A percentile compares a stretch with the other conserved stretches of the same genome.
Conservation (phyloP, 2,113 vertebrate species). For the Zapus hudsonius region DNA sequence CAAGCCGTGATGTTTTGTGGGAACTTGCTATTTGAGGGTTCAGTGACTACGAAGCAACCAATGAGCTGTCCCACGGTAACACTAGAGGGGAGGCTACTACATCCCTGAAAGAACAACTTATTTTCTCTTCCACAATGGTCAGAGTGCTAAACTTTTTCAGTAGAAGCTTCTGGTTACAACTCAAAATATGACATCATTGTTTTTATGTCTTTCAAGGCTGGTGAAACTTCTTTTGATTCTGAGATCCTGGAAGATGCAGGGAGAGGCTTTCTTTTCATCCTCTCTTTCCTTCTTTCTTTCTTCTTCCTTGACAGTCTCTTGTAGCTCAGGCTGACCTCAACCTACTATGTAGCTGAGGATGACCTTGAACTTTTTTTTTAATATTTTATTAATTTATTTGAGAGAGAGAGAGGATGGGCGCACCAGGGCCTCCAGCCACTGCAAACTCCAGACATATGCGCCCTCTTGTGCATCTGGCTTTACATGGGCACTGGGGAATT, state of each 20-base stretch:
- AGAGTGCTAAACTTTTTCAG: slow-evolving; percentile 55
- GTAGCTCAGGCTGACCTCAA: no score
- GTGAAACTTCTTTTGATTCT: slow-evolving; percentile 52
- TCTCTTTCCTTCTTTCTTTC: background rate
- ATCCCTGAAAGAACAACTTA: slow-evolving; percentile 24
- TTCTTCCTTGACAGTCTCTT: background rate
- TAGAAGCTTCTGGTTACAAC: background rate
- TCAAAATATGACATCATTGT: background rate
- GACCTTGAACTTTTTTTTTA: background rate
- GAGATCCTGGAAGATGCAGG: slow-evolving; percentile 53
- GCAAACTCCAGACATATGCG: no score
- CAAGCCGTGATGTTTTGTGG: background rate
- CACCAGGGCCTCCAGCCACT: no score
- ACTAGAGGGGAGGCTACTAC: background rate
- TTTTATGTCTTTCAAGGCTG: slow-evolving; percentile 60
- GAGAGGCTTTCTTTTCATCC: slow-evolving; percentile 56
- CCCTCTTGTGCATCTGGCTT: no score
- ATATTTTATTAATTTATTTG: no score
- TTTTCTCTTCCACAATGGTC: slow-evolving; percentile 64
- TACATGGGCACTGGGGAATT: no score
- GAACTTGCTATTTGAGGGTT: slow-evolving; percentile 52
- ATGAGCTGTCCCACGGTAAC: slow-evolving; percentile 47
- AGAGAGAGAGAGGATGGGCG: no score
- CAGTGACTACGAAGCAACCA: slow-evolving; percentile 14
- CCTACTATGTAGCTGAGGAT: background rate